Conservation (phyloP, 1,140 invertebrate genomes). For the Brachionus calyciflorus region DNA sequence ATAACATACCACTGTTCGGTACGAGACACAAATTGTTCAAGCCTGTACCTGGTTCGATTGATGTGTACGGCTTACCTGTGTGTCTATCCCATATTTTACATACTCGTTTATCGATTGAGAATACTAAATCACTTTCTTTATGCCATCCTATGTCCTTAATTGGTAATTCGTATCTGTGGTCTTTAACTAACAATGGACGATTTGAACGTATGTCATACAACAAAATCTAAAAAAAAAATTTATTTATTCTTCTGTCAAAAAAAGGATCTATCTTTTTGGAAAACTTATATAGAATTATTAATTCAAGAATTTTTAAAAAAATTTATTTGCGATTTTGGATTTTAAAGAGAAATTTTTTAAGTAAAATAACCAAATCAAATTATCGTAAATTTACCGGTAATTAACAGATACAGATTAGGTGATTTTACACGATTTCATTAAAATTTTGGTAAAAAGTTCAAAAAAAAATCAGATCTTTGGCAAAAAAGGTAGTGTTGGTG, state of each 20-base stretch:
- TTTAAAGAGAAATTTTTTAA: too few species aligned
- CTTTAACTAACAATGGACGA: constrained; percentile 83
- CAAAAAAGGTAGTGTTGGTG: too few species aligned
- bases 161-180: constrained; percentile 88
- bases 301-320: too few species aligned
- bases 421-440: too few species aligned
- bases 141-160: constrained; percentile 73
- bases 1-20: constrained; percentile 75
- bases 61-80: constrained; percentile 55
- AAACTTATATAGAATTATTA: too few species aligned
- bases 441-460: too few species aligned
- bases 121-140: constrained; percentile 59
- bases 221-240: constrained; percentile 64
- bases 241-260: background rate
- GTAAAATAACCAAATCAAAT: too few species aligned
- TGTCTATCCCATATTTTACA: constrained; percentile 92
- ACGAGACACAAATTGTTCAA: constrained; percentile 87
- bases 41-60: constrained; percentile 72
- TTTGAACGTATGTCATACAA: constrained; percentile 89
- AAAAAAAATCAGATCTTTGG: too few species aligned
- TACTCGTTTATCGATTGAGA: constrained; percentile 85
- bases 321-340: too few species aligned
- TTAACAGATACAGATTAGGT: too few species aligned
- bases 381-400: too few species aligned
- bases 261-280: too few species aligned